Conservation (phyloP, 2,113 vertebrate species). For the Penelope pileata region DNA sequence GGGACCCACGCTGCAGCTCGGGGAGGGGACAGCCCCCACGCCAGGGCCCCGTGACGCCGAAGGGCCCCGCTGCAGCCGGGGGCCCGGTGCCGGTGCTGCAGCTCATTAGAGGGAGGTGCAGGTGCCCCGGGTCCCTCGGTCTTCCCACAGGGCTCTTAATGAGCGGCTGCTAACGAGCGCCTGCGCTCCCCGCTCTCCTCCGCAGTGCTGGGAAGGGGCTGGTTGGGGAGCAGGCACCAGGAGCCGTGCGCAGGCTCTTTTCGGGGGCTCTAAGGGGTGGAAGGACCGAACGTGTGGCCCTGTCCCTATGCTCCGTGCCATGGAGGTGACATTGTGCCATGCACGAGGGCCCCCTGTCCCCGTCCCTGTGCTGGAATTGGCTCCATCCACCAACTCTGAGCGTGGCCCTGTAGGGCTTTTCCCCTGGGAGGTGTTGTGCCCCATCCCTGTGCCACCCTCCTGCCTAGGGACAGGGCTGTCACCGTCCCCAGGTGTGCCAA, state of each 20-base stretch:
- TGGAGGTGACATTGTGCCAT: rapidly evolving
- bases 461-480: neutral
- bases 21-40: neutral
- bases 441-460: neutral
- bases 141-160: conserved; percentile 74
- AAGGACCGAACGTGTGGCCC: neutral
- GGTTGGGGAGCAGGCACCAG: conserved; percentile 29
- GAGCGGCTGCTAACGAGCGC: conserved; percentile 74
- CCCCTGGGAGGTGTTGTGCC: neutral
- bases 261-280: neutral
- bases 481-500: rapidly evolving
- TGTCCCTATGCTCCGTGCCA: neutral
- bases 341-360: rapidly evolving
- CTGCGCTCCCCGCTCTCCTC: neutral
- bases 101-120: conserved; percentile 79
- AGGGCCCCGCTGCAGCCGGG: conserved; percentile 11
- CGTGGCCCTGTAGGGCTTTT: neutral
- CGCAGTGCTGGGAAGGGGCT: conserved; percentile 11
- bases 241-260: neutral
- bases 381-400: no score
- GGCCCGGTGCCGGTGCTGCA: conserved; percentile 67
- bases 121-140: conserved; percentile 73
- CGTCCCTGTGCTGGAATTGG: neutral
- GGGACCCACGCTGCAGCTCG: neutral
- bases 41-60: neutral